Conservation (phyloP, 1,140 invertebrate species). For the Pseudomyrmex gracilis region DNA sequence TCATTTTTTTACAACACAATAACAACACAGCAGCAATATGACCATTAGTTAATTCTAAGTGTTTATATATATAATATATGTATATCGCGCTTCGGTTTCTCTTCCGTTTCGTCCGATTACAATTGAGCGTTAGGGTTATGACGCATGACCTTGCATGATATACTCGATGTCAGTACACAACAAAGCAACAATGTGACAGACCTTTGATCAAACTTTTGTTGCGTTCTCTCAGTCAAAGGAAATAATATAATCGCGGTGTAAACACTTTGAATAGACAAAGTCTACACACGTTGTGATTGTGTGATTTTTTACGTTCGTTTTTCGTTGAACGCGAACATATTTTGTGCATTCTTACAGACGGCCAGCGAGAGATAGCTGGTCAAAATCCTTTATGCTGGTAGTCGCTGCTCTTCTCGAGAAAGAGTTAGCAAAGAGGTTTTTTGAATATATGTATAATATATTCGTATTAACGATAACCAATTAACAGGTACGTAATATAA, state of each 20-base stretch:
- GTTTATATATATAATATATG: constrained; percentile 79
- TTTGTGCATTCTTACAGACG: constrained; percentile 62
- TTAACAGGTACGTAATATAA: constrained; percentile 83
- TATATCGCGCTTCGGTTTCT: constrained; percentile 78
- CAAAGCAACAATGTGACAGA: constrained; percentile 83
- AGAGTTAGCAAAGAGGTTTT: constrained; percentile 79
- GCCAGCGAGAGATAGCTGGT: constrained; percentile 63
- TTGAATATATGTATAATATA: constrained; percentile 85
- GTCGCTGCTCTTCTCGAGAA: constrained; percentile 80
- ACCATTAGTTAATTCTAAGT: constrained; percentile 79
- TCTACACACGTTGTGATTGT: constrained; percentile 60
- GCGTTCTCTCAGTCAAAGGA: constrained; percentile 79
- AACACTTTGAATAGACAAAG: constrained; percentile 72
- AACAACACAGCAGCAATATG: constrained; percentile 55
- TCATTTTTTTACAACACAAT: constrained; percentile 61
- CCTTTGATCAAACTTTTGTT: constrained; percentile 82
- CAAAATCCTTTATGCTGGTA: constrained; percentile 76
- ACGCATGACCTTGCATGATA: constrained; percentile 77
- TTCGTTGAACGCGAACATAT: constrained; percentile 73
- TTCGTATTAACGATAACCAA: constrained; percentile 83
- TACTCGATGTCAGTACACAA: constrained; percentile 85
- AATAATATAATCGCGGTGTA: constrained; percentile 79
- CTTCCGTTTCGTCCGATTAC: constrained; percentile 66
- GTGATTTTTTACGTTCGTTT: constrained; percentile 66
- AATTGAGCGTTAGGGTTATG: constrained; percentile 80